phyloP scores from a whole-genome alignment of 1,140 invertebrate genomes.

The Drosophila gunungcola region DNA sequence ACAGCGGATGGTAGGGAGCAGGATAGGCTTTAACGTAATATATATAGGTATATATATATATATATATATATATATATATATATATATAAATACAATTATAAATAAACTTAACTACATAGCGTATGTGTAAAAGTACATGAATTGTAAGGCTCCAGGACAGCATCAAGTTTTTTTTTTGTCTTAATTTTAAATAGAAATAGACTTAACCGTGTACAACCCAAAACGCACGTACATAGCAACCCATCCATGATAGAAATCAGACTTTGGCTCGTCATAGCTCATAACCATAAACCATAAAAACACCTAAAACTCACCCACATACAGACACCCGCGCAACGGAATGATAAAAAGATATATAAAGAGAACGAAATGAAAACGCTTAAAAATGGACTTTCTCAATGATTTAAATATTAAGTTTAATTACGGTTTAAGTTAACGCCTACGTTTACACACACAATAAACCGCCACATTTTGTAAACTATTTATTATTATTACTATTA shows the following conservation, averaged over 20 bases:
- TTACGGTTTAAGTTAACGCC: slow-evolving; percentile 39
- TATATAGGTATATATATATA: not conserved
- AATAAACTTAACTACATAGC: slow-evolving; percentile 3
- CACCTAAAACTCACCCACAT: not conserved
- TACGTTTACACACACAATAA: slow-evolving; percentile 26
- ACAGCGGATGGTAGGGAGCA: slow-evolving; percentile 4
- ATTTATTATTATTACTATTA: slow-evolving; percentile 53
- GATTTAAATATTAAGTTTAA: slow-evolving; percentile 60
- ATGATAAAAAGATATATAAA: slow-evolving; percentile 42
- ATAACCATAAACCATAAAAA: not conserved
- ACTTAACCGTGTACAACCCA: slow-evolving; percentile 6
- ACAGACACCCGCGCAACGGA: slow-evolving; percentile 9
- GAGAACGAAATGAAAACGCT: slow-evolving; percentile 76
- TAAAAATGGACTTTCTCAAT: slow-evolving; percentile 78
- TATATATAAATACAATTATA: slow-evolving; percentile 36
- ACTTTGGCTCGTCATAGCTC: slow-evolving; percentile 21
- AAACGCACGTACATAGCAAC: slow-evolving; percentile 2
- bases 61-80: slow-evolving; percentile 5
- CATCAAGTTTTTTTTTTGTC: slow-evolving; percentile 25
- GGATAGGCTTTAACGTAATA: slow-evolving; percentile 5
- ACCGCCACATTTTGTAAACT: slow-evolving; percentile 54
- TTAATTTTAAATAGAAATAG: slow-evolving; percentile 20
- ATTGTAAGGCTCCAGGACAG: slow-evolving; percentile 11
- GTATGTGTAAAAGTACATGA: slow-evolving; percentile 16
- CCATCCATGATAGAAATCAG: slow-evolving; percentile 6